Percentiles rank a stretch among this genome's conserved stretches.
These are phyloP conservation scores for Dorcus parallelipipedus DNA, from an alignment of 2,888 invertebrate species.

Conservation along the genomic window DNA sequence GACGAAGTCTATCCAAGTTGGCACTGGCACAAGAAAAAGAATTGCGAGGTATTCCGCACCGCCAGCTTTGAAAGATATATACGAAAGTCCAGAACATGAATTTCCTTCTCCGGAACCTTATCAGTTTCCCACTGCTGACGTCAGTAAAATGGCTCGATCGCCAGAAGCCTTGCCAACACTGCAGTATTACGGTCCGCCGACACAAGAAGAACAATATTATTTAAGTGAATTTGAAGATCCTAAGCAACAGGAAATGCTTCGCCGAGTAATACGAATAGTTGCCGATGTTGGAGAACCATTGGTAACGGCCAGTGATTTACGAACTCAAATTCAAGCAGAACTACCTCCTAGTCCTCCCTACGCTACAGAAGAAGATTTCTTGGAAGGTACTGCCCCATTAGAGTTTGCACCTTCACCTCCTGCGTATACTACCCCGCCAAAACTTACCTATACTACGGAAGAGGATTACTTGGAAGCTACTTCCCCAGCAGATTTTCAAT, in stretches of 20 bases:
- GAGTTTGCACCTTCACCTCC: no score
- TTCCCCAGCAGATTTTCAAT: no score
- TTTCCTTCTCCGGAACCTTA: not conserved
- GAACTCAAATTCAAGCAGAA: not conserved
- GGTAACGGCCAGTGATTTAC: not conserved
- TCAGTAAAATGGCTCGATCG: not conserved
- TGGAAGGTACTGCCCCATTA: not conserved
- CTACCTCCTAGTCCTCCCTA: slow-evolving; percentile 2
- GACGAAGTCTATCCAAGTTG: not conserved
- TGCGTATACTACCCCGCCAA: no score
- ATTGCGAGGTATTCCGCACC: not conserved
- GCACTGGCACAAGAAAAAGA: not conserved
- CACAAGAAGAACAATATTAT: slow-evolving; percentile 12
- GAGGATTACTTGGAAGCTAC: no score
- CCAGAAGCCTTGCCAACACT: not conserved
- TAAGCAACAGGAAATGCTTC: slow-evolving; percentile 15
- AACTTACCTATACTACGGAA: no score
- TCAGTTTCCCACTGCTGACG: slow-evolving; percentile 1
- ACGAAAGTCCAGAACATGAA: not conserved
- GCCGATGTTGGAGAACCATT: slow-evolving; percentile 10
- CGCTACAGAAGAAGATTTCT: slow-evolving; percentile 1
- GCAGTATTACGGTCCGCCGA: not conserved
- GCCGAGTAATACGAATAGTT: slow-evolving; percentile 13
- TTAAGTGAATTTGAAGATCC: slow-evolving; percentile 13
- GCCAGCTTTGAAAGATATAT: not conserved